Base-by-base conservation (phyloP, 2,888 invertebrate genomes). In the Tuberolachnus salignus region DNA sequence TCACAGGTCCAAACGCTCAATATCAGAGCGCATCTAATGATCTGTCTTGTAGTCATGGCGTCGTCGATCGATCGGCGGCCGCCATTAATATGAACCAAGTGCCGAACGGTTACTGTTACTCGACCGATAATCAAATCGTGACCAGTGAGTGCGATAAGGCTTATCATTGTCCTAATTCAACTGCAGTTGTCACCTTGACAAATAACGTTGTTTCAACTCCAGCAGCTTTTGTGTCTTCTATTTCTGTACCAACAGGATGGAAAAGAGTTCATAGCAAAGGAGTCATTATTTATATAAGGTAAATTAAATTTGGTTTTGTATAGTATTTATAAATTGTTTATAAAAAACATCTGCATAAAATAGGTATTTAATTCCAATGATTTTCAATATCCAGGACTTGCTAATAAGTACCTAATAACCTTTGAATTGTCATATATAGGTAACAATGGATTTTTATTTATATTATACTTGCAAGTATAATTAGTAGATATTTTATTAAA, bases 281-380 rank as follows among this genome's bases (percentile, higher is more conserved):
- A 83, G 89, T 89, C 86, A 88, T 93, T 86, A 89, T 92, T 84
- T 93, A 93, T 87, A 89, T 92, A 86, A 93, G 92, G 93, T 92
- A 85, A 87, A 49, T 46, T 53, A 3, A 49, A 87, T 9, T 86
- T 80, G 34, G 34, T 23, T 21, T 11, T 19, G 9, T 14, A 14
- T 51, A 51, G 13, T 19, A 19, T 53, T 53, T 53, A n/a, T 19
- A 53, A 53, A 53, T 19, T 53, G 10, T 4, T 8, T 53, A 53
- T 53, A 34, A 34, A 34, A 34, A 34, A 34, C 6, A 4, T 34
- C 3, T 34, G 3, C 6, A 34, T 34, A 34, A 34, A 34, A 34
- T 34, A 34, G 34, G 6, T 34, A 6, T 3, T 3, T 34, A 34
- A 34, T 34, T 34, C 34, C 6, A 34, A 34, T 34, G 34, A 3